These are phyloP conservation scores for Pterostichus madidus DNA, from an alignment of 2,888 invertebrate species.

Conservation along the genomic window DNA sequence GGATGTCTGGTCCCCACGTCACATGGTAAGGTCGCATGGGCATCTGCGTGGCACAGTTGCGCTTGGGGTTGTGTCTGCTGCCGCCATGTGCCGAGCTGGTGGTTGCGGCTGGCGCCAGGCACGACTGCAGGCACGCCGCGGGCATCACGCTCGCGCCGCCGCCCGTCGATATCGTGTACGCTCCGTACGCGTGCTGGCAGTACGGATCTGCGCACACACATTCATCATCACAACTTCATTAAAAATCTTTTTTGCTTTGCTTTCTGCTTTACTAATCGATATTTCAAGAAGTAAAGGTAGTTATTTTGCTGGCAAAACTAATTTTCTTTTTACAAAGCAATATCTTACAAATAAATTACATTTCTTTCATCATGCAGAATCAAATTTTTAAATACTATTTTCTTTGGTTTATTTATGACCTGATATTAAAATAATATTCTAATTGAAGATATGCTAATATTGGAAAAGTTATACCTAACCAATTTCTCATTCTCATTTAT, in stretches of 20 bases:
- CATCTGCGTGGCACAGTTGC: slow-evolving; percentile 77
- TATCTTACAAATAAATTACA: slow-evolving; percentile 34
- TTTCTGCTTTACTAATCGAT: slow-evolving; percentile 31
- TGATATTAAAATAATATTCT: too few relatives aligned
- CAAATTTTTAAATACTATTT: slow-evolving; percentile 17
- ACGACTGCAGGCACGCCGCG: slow-evolving; percentile 68
- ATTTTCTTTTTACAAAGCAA: slow-evolving; percentile 17
- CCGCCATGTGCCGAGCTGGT: slow-evolving; percentile 74
- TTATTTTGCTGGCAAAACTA: slow-evolving; percentile 29
- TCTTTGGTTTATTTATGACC: background rate
- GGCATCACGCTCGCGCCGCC: slow-evolving; percentile 73
- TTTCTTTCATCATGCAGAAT: background rate
- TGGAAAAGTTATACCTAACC: too few relatives aligned
- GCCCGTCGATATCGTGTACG: slow-evolving; percentile 74
- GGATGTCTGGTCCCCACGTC: slow-evolving; percentile 77
- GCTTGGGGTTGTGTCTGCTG: slow-evolving; percentile 75
- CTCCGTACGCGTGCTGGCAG: slow-evolving; percentile 70
- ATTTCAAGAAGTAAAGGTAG: slow-evolving; percentile 17
- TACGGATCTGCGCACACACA: slow-evolving; percentile 62
- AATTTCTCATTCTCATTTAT: too few relatives aligned
- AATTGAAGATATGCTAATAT: too few relatives aligned
- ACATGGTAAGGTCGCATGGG: slow-evolving; percentile 77
- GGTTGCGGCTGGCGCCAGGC: slow-evolving; percentile 71
- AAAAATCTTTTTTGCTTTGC: background rate
- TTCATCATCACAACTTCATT: slow-evolving; percentile 24